Base-by-base conservation (phyloP, 2,888 invertebrate species). In the Ochlodes sylvanus region DNA sequence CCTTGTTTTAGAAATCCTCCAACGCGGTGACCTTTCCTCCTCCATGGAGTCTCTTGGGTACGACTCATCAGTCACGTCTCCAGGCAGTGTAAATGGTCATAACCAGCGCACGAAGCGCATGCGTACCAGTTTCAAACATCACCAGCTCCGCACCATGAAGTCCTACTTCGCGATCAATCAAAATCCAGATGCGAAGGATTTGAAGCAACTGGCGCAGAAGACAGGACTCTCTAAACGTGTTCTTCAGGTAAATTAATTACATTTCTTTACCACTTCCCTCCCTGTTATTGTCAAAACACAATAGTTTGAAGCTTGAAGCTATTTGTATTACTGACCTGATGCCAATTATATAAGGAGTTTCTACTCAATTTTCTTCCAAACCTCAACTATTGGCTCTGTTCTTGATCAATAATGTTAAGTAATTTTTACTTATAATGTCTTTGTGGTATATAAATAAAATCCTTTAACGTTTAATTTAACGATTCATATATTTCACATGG, bases 111-210 rank as follows among this genome's bases (percentile, higher is more conserved):
- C 98, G 69, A 99, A 99, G 89, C 95, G 99, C 69, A 99, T 99
- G 98, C 95, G 99, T 68, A 99, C 99, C 61, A 99, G 99, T 76
- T 99, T 99, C 94, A 99, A 99, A 87, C 99, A 99, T 88, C 99
- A 99, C 87, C 99, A 99, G 88, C 95, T 99, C 72, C 94, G 99
- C 71, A 99, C 99, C 63, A 99, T 99, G 99, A 99, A 99, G 92
- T 98, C 98, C 54, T 99, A 99, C 89, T 99, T 99, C 88, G 97
- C 98, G 62, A 97, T 99, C 83, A 99, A 99, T 93, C 99, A 99
- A 92, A 99, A 99, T 91, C 99, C 99, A 0, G 99, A 99, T 84
- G 99, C 99, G 66, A 99, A 99, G 89, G 99, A 99, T 87, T 94
- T 99, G 70, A 99, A 99, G 86, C 98, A 99, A 84, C 94, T 99